These are phyloP conservation scores for Ophraella communa DNA, from an alignment of 2,888 invertebrate species.

Conservation along the genomic window DNA sequence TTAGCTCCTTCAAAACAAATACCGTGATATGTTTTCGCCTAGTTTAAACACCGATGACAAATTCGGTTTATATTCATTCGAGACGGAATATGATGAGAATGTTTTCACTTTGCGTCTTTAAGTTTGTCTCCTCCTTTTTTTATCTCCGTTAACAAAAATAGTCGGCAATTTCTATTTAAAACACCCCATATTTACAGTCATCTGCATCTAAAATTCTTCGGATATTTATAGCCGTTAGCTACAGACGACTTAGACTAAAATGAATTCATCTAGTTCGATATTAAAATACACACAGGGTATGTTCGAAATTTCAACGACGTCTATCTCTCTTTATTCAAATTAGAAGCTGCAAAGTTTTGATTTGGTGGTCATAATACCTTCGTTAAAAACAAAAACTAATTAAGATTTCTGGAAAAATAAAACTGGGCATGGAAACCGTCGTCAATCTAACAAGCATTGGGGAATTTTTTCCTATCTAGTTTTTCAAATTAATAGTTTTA, in stretches of 20 bases:
- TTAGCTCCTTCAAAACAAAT: conserved; percentile 15
- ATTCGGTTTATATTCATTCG: conserved; percentile 15
- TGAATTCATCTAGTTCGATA: conserved; percentile 37
- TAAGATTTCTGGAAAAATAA: too few species aligned
- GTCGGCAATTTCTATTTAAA: conserved; percentile 35
- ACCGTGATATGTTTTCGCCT: conserved; percentile 17
- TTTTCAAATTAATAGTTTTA: too few species aligned
- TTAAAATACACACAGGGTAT: conserved; percentile 4
- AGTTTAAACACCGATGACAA: conserved; percentile 22
- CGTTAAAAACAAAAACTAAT: too few species aligned
- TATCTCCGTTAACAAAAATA: conserved; percentile 36
- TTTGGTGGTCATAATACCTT: too few species aligned
- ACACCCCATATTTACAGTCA: conserved; percentile 39
- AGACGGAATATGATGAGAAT: conserved; percentile 19
- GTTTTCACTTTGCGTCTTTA: conserved; percentile 11
- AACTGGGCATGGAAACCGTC: too few species aligned
- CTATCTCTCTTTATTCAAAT: too few species aligned
- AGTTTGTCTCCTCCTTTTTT: conserved; percentile 27
- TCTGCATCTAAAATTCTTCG: conserved; percentile 38
- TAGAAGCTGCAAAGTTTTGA: too few species aligned
- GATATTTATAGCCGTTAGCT: conserved; percentile 33
- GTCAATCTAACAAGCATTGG: too few species aligned
- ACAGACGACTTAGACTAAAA: conserved; percentile 26
- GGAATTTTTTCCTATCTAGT: too few species aligned
- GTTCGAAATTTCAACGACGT: neutral